A percentile compares a stretch with the other conserved stretches of the same genome.
Conservation (phyloP, 2,888 invertebrate species). For the Dinocampus coccinellae region DNA sequence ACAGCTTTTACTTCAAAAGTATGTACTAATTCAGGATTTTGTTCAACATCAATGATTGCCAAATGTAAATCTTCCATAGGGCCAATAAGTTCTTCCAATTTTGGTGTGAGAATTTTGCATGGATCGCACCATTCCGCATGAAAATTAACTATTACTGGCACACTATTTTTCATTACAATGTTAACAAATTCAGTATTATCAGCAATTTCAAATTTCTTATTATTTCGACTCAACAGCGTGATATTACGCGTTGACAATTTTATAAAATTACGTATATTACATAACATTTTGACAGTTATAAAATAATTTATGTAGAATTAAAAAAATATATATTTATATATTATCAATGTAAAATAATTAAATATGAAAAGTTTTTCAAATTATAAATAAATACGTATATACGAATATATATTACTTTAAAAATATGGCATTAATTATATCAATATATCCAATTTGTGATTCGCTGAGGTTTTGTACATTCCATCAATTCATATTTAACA, state of each 20-base stretch:
- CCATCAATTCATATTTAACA: conserved; percentile 70
- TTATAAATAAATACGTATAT: conserved; percentile 3
- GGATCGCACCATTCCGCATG: conserved; percentile 94
- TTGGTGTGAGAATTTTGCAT: conserved; percentile 88
- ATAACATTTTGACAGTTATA: conserved; percentile 62
- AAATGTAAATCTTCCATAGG: conserved; percentile 81
- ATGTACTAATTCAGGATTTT: conserved; percentile 84
- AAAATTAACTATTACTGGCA: conserved; percentile 91
- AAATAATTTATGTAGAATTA: not conserved
- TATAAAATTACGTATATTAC: conserved; percentile 49
- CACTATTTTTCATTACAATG: conserved; percentile 87
- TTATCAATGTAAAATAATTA: conserved; percentile 5
- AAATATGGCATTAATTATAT: conserved; percentile 6
- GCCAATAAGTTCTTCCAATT: conserved; percentile 82
- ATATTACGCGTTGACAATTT: conserved; percentile 53
- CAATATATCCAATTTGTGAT: conserved; percentile 66
- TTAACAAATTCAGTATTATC: conserved; percentile 83
- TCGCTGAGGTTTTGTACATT: conserved; percentile 69
- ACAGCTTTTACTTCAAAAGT: conserved; percentile 88
- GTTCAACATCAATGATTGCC: conserved; percentile 86
- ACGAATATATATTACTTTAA: conserved; percentile 14
- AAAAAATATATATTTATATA: not conserved
- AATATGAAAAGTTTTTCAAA: conserved; percentile 20
- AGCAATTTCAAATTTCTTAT: conserved; percentile 72
- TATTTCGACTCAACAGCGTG: conserved; percentile 53